Evolutionary conservation across 2,113 vertebrate genomes (phyloP), one percentile per base, ranked within the genome.

Genomic region (Ammodytes dubius): DNA sequence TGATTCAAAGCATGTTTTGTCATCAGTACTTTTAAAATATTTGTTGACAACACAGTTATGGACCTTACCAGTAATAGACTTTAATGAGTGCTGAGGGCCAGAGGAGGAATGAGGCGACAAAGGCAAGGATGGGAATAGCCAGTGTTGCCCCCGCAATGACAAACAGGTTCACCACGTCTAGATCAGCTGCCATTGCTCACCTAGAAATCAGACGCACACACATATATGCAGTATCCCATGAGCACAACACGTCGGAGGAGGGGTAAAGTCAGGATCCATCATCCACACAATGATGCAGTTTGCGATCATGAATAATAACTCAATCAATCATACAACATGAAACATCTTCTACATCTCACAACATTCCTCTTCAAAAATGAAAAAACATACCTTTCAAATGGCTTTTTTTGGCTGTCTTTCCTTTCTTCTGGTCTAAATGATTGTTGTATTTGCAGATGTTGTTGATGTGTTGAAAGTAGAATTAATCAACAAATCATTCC

Each of bases 1-100:
- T 17, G 37, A 52, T 50, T n/a, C 4, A 5, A 19, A 14, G 0
- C 5, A 53, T 15, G 12, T 46, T 56, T 8, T 47, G n/a, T n/a
- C 4, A 40, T 15, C 37, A 14, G 35, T 40, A 40, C 2, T 19
- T 14, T 14, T n/a, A 8, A 42, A 60, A 15, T 13, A 42, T 9
- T 27, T 65, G 19, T 17, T 3, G 10, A 47, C 13, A 59, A 5
- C 27, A 71, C n/a, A 66, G 2, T 52, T 11, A 59, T 67, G 9
- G 3, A 59, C n/a, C 95, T 96, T 95, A 99, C 98, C 98, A 99
- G 87, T 97, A 97, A 88, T 99, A 99, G 77, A 99, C 96, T 92
- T 84, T 96, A 78, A 99, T 98, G 43, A 99, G 96, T 0, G 95
- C 96, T 0, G 98, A 96, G 49, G 98, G 98, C 96, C 98, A 99